Evolutionary conservation across 1,140 invertebrate genomes (phyloP), one percentile per base, ranked within the genome.

Genomic region (Drosophila dunni): DNA sequence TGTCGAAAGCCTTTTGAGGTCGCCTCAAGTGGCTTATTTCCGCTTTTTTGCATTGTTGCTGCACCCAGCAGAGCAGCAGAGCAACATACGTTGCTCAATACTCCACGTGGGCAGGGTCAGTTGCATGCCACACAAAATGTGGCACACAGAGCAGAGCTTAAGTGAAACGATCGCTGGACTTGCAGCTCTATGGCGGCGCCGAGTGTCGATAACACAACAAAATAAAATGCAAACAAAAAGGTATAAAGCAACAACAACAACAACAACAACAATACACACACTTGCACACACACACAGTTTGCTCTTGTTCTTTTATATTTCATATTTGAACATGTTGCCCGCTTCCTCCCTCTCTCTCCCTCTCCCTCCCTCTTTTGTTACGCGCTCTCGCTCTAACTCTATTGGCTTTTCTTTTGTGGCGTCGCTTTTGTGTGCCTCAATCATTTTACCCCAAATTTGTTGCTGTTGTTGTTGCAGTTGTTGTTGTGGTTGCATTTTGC

Each of bases 21-120:
- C 75, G 88, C 78, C 76, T 81, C 78, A 78, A 89, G 84, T 89
- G 84, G 85, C 81, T 84, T 89, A 90, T 89, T 90, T 89, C 84
- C 84, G 84, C 84, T 81, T 84, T 81, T 90, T 78, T 75, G 68
- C 79, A 80, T 84, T 76, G 71, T 64, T 15, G 15, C 36, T 46
- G 17, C 38, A 29, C 38, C 45, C 34, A 20, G 20, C n/a, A n/a
- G n/a, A n/a, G n/a, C n/a, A n/a, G n/a, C n/a, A n/a, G n/a, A n/a
- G n/a, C 38, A 7, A 33, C 6, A 15, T 5, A 9, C 33, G n/a
- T 17, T 54, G 17, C 2, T 10, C 36, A 38, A 38, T 10, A 8
- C 36, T 38, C 36, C 9, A 9, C 36, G 13, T 42, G 40, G 48
- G 57, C 57, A 66, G 66, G 80, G 80, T 83, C 81, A 80, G 78